Evolutionary conservation across 2,113 vertebrate genomes (phyloP), one percentile per base, ranked within the genome.

Genomic region (Grammomys surdaster): DNA sequence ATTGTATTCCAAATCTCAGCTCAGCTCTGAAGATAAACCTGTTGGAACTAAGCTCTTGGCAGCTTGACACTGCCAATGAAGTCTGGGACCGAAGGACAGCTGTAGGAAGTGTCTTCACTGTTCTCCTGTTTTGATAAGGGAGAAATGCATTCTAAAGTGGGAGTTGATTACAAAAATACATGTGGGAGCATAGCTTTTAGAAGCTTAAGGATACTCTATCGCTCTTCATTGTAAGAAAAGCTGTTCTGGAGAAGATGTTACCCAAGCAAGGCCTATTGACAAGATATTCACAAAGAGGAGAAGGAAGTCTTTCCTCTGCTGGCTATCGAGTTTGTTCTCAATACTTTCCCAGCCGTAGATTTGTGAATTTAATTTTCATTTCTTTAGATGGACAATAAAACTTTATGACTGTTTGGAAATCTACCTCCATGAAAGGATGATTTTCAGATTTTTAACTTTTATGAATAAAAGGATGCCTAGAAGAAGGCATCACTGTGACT

Each of bases 221-320:
- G 14, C 26, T 56, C 56, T 63, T 77, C 51, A 91, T 89, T 93
- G 63, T 82, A 90, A 88, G 63, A 54, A 65, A 92, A 91, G 7
- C 2, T 7, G 40, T 20, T 17, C 14, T 11, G 33, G 1, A 14
- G 51, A 3, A 19, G 22, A 3, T 1, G 12, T 82, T 48, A 24
- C 33, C 78, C 60, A 89, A 70, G 43, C 12, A 86, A 86, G 51
- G 3, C 7, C 33, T 91, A 92, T 86, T n/a, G 31, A 5, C 28
- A 31, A 7, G 58, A 82, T n/a, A 24, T 28, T 73, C 78, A 89
- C 56, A 93, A 96, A 76, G 48, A 90, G 40, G 22, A 67, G 28
- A 67, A 4, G 14, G 6, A 86, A 6, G 63, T 70, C 67, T 91
- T 80, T 54, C 26, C 33, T 36, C 63, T 58, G 70, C 73, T 93